phyloP scores from a whole-genome alignment of 2,888 invertebrate genomes.

The Miltochrista miniata region DNA sequence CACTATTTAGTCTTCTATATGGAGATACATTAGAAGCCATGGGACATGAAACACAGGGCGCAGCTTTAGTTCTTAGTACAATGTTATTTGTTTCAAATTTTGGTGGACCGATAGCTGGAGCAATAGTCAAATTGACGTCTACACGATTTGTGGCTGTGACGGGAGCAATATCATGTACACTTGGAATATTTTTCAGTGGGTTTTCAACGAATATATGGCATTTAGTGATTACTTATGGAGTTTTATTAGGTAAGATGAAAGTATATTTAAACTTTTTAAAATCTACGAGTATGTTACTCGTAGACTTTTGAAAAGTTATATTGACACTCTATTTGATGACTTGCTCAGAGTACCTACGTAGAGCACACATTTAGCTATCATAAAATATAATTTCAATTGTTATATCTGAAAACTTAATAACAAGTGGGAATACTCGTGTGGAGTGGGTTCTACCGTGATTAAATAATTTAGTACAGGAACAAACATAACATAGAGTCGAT shows the following conservation, averaged over 20 bases:
- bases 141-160: constrained; percentile 70
- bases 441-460: neutral
- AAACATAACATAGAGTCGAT: neutral
- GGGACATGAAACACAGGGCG: constrained; percentile 86
- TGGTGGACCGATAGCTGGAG: constrained; percentile 88
- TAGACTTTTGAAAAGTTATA: no score
- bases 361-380: no score
- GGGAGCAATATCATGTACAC: constrained; percentile 66
- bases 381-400: no score
- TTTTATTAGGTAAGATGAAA: constrained; percentile 63
- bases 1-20: constrained; percentile 87
- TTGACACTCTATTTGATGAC: no score
- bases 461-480: neutral
- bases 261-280: no score
- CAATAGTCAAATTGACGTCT: constrained; percentile 81
- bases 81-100: constrained; percentile 86
- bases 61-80: constrained; percentile 87
- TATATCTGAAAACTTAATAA: no score
- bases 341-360: no score
- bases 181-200: constrained; percentile 74
- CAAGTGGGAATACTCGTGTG: neutral
- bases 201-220: constrained; percentile 73
- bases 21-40: constrained; percentile 85
- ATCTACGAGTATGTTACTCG: no score
- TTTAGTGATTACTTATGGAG: constrained; percentile 72